phyloP scores from a whole-genome alignment of 2,797 vertebrate species.

The Rhinichthys osculus region DNA sequence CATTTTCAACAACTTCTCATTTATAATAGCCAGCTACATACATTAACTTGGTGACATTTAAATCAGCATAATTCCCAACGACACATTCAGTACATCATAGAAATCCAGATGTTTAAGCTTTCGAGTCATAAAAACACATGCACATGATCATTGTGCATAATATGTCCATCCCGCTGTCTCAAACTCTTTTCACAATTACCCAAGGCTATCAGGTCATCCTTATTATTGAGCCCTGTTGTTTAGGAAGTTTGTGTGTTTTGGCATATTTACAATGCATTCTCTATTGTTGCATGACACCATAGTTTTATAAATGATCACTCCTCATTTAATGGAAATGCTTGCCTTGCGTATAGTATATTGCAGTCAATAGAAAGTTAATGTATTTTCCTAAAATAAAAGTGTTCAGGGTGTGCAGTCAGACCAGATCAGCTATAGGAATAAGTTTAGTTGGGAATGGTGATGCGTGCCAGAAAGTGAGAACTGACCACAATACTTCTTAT shows the following conservation, averaged over 20 bases:
- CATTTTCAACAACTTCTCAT: conserved; percentile 11
- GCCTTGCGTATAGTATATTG: neutral
- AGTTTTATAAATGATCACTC: neutral
- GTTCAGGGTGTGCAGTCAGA: neutral
- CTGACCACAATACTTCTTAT: conserved; percentile 27
- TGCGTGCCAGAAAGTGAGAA: conserved; percentile 14
- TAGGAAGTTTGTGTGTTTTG: neutral
- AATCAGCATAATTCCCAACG: neutral
- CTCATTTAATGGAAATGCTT: neutral
- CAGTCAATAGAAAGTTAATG: neutral
- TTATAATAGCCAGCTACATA: conserved; percentile 8
- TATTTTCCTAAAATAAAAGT: neutral
- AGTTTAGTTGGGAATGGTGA: neutral
- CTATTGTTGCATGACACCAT: neutral
- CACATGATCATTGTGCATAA: neutral
- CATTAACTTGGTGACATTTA: neutral
- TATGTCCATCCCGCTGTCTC: neutral
- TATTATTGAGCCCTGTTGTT: conserved; percentile 3
- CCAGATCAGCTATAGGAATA: neutral
- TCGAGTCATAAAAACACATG: neutral
- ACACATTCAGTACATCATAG: neutral
- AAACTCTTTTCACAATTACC: neutral
- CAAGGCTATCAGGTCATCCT: neutral
- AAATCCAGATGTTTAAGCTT: neutral
- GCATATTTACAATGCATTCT: neutral